These are phyloP conservation scores for Xanthostigma xanthostigma DNA, from an alignment of 2,888 invertebrate genomes.

Conservation along the genomic window DNA sequence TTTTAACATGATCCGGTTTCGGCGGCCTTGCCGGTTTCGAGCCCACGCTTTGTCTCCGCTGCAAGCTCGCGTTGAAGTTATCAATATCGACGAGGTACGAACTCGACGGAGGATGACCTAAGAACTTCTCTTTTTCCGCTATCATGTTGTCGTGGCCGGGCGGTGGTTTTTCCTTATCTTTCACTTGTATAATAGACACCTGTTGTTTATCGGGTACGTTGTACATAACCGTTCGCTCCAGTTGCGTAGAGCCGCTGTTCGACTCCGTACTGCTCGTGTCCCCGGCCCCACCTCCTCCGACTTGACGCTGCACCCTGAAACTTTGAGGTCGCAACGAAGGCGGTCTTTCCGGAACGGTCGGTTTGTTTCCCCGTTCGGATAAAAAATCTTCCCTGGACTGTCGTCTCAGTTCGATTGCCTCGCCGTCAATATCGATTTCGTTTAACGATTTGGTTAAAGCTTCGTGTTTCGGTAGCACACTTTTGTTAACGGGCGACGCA, in stretches of 20 bases:
- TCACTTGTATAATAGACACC: slow-evolving; percentile 49
- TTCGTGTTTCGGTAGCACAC: slow-evolving; percentile 7
- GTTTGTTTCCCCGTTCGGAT: slow-evolving; percentile 42
- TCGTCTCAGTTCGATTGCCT: slow-evolving; percentile 36
- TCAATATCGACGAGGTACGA: no score
- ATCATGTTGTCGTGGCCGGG: slow-evolving; percentile 27
- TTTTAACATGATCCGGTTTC: slow-evolving; percentile 19
- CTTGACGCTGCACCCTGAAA: slow-evolving; percentile 6
- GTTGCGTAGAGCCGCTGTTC: slow-evolving; percentile 29
- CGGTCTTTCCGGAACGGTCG: slow-evolving; percentile 69
- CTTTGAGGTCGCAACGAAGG: slow-evolving; percentile 36
- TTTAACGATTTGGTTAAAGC: slow-evolving; percentile 18
- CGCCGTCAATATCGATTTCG: slow-evolving; percentile 19
- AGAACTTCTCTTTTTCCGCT: slow-evolving; percentile 27
- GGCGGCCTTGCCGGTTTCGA: slow-evolving; percentile 22
- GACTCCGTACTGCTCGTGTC: slow-evolving; percentile 3
- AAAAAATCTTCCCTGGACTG: slow-evolving; percentile 19
- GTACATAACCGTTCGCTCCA: slow-evolving; percentile 56
- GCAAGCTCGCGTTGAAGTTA: neutral
- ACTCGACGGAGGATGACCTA: slow-evolving; percentile 19
- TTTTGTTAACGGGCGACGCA: neutral
- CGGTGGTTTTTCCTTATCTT: slow-evolving; percentile 17
- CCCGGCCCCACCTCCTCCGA: neutral
- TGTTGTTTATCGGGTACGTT: slow-evolving; percentile 57
- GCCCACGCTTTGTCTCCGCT: slow-evolving; percentile 14